Base-by-base conservation (phyloP, 2,888 invertebrate genomes). In the Gibbula magus region DNA sequence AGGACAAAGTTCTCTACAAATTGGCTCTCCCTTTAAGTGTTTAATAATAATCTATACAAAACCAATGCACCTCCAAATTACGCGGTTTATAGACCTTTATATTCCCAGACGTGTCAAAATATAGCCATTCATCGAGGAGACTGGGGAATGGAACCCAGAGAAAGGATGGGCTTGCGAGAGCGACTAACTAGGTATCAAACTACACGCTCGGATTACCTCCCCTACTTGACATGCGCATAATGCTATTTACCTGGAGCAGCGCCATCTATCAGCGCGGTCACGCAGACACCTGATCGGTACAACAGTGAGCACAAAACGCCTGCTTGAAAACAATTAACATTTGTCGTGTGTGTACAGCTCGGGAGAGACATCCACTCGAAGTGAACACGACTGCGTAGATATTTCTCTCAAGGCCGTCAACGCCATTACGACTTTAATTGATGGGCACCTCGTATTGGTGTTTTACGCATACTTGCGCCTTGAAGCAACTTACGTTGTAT, bases 31-130 rank as follows among this genome's bases (percentile, higher is more conserved):
- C 16, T 29, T 70, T 35, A 39, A 70, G 70, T 70, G 70, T 39
- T 70, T 70, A 70, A 70, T 70, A 70, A 70, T 70, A 70, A 70
- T 70, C 70, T 70, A 35, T 70, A 39, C 70, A 35, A 70, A 70
- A 70, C 70, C 39, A 70, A 70, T 70, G 20, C 39, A 32, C 20
- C 32, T 70, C 35, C 35, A 70, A 70, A 70, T 70, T 70, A 70
- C 35, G 70, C 39, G 70, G 29, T 39, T 70, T 35, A 70, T 39
- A 70, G 35, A 16, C 39, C 70, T 70, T 70, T 70, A 70, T 70
- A 18, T 20, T 70, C 29, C 29, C n/a, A 70, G 70, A 70, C 70
- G 70, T 70, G 70, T 70, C 70, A 70, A 70, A 70, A 70, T 70
- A 35, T 32, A 13, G 35, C 25, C 35, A 70, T 70, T 70, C 70